A percentile compares a stretch with the other conserved stretches of the same genome.
Conservation (phyloP, 2,888 invertebrate genomes). For the Ctena decussata region DNA sequence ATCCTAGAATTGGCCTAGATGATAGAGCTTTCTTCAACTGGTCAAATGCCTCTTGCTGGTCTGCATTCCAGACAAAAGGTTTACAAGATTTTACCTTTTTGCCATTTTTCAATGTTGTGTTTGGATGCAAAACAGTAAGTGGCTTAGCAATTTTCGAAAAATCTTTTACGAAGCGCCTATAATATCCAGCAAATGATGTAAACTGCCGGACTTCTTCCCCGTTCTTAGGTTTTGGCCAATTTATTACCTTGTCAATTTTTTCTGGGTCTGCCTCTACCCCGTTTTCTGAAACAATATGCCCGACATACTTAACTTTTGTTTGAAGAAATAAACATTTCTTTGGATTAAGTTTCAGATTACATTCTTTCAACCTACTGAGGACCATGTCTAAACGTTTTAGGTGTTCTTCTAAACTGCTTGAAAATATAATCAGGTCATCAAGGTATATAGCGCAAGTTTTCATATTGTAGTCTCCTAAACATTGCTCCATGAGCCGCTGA, state of each 20-base stretch:
- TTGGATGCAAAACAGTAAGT: background rate
- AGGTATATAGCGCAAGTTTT: conserved; percentile 51
- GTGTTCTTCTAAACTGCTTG: conserved; percentile 42
- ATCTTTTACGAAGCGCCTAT: too few species aligned
- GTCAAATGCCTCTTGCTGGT: background rate
- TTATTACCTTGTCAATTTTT: conserved; percentile 42
- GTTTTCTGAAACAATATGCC: conserved; percentile 41
- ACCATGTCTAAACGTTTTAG: conserved; percentile 39
- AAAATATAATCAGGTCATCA: conserved; percentile 64
- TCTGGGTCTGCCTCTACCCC: conserved; percentile 51
- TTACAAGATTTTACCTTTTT: background rate
- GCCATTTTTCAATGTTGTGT: background rate
- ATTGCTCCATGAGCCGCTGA: conserved; percentile 51
- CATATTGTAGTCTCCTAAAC: conserved; percentile 32
- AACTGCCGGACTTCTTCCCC: conserved; percentile 37
- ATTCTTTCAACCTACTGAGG: conserved; percentile 26
- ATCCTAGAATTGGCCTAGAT: background rate
- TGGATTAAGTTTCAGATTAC: too few species aligned
- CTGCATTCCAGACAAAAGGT: background rate
- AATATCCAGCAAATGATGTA: conserved; percentile 48
- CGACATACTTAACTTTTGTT: conserved; percentile 34
- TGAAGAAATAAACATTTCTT: too few species aligned
- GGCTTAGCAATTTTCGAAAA: background rate
- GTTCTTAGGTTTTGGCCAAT: conserved; percentile 47
- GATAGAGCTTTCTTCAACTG: background rate